Base-by-base conservation (phyloP, 2,888 invertebrate genomes). In the Junonia oenone region DNA sequence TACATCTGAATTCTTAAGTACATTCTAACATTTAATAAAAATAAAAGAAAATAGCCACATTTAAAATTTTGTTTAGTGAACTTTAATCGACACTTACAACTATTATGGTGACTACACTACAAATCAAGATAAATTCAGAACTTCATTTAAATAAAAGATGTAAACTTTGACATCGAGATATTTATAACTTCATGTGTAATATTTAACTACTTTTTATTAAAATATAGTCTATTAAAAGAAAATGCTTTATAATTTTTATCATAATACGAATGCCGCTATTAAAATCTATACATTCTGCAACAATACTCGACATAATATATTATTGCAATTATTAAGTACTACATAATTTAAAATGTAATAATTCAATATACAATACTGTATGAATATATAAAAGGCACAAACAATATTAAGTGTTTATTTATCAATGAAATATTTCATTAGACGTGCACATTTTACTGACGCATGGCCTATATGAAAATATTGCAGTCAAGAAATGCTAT, bases 281-380 rank as follows among this genome's bases (percentile, higher is more conserved):
- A 53, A 51, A 51, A 45, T 61, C 43, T 53, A 48, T 40, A 51
- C 37, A 55, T 48, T 43, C 40, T 38, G 63, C 55, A 56, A 59
- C 50, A 61, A 55, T 56, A 52, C 45, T 56, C 58, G 52, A 51
- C 64, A 69, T 74, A 72, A 66, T 62, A 33, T 51, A 51, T 49
- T 76, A 78, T 79, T 81, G 77, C 79, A 75, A 55, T 72, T 67
- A 61, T 78, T 81, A 83, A 81, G 78, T 82, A 81, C 79, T 76
- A 72, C 61, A 53, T 60, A 51, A 66, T 68, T 71, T 68, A 68
- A 70, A 71, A 73, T 69, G 66, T 73, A 68, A n/a, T n/a, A n/a
- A 71, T 72, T 64, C 65, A 71, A 68, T 72, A 75, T 69, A 75
- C 71, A 71, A 76, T 74, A 74, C 68, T 75, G 68, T 57, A 57